Percentiles rank a stretch among this genome's conserved stretches.
phyloP scores from a whole-genome alignment of 2,888 invertebrate species.

The Pachliopta kotzebuea region DNA sequence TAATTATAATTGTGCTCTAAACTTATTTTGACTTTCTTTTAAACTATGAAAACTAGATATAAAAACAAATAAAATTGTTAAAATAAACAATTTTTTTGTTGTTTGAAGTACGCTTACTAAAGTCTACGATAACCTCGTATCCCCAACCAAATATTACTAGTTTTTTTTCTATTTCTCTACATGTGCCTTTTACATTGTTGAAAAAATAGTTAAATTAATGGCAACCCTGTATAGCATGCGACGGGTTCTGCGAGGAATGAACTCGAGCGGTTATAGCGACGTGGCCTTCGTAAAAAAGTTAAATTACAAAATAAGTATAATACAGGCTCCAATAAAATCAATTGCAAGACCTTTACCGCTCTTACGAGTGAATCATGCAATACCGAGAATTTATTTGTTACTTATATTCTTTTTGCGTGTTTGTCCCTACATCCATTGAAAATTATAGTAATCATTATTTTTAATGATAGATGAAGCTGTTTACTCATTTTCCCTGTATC shows the following conservation, averaged over 20 bases:
- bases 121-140: too few relatives aligned
- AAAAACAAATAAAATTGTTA: too few relatives aligned
- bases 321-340: constrained; percentile 29
- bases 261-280: constrained; percentile 26
- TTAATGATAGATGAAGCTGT: constrained; percentile 1
- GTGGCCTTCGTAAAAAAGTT: constrained; percentile 31
- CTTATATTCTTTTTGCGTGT: constrained; percentile 13
- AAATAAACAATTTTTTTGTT: too few relatives aligned
- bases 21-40: too few relatives aligned
- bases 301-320: constrained; percentile 31
- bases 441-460: constrained; percentile 1
- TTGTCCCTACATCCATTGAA: neutral
- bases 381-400: constrained; percentile 14
- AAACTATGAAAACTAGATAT: too few relatives aligned
- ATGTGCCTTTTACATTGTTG: neutral
- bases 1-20: too few relatives aligned
- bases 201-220: neutral
- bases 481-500: too few relatives aligned
- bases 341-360: constrained; percentile 26
- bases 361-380: constrained; percentile 26
- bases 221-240: constrained; percentile 22
- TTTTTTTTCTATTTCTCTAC: too few relatives aligned
- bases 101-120: too few relatives aligned
- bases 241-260: constrained; percentile 27
- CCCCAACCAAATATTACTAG: too few relatives aligned